Evolutionary conservation across 2,888 invertebrate genomes (phyloP).

Genomic region (Chloroclystis v-ata): DNA sequence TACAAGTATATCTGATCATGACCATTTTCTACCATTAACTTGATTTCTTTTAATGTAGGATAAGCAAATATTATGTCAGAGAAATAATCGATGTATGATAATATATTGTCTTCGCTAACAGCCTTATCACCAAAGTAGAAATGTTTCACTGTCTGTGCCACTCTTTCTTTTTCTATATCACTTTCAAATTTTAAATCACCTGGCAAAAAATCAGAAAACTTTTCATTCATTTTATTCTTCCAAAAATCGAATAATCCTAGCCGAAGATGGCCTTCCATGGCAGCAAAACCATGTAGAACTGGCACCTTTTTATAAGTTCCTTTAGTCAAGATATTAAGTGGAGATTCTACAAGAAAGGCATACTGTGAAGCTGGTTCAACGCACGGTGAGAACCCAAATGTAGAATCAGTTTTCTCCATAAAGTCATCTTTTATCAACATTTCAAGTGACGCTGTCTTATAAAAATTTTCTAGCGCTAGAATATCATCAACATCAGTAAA

Average conservation of each 20-base stretch:
- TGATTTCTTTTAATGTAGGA: constrained; percentile 2
- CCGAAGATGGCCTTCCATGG: constrained; percentile 40
- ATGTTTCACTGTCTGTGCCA: constrained; percentile 6
- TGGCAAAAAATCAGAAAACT: constrained; percentile 37
- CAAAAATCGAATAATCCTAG: constrained; percentile 28
- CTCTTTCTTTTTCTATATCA: constrained; percentile 6
- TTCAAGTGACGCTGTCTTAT: constrained; percentile 36
- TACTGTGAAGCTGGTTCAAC: constrained; percentile 26
- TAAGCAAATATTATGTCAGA: constrained; percentile 10
- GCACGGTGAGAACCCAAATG: constrained; percentile 34
- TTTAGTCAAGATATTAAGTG: constrained; percentile 39
- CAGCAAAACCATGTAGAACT: constrained; percentile 41
- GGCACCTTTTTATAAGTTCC: constrained; percentile 43
- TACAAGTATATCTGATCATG: constrained; percentile 42
- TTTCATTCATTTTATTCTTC: constrained; percentile 35
- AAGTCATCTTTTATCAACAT: constrained; percentile 25
- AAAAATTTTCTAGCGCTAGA: constrained; percentile 43
- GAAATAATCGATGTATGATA: constrained; percentile 10
- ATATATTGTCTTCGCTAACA: constrained; percentile 5
- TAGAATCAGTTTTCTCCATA: constrained; percentile 23
- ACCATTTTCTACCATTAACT: constrained; percentile 22
- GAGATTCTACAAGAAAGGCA: constrained; percentile 40
- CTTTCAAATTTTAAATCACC: constrained; percentile 29
- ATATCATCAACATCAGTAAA: constrained; percentile 38
- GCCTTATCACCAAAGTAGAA: constrained; percentile 9